phyloP scores from a whole-genome alignment of 2,797 vertebrate species.

The Chromobotia macracanthus region DNA sequence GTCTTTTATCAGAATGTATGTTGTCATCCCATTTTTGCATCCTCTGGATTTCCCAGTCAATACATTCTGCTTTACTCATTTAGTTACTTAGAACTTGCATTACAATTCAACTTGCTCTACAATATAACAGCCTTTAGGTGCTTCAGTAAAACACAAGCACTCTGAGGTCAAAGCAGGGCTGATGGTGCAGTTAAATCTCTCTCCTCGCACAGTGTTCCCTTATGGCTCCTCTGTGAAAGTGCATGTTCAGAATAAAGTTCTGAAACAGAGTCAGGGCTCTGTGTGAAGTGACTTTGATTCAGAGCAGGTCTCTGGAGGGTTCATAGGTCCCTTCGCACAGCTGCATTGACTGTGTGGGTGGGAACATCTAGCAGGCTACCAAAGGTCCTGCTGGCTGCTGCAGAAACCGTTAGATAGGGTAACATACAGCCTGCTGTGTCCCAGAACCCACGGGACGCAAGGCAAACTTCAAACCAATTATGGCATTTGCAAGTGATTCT shows the following conservation, averaged over 20 bases:
- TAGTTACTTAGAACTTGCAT: too few relatives aligned
- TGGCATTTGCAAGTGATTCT: too few relatives aligned
- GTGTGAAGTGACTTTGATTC: conserved; percentile 44
- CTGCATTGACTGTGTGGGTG: conserved; percentile 26
- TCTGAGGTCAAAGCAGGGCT: conserved; percentile 20
- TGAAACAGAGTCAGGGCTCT: conserved; percentile 36
- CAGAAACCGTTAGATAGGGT: conserved; percentile 3
- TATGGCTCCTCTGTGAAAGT: conserved; percentile 31
- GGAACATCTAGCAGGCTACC: conserved; percentile 34
- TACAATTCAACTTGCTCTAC: too few relatives aligned
- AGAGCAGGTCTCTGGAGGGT: conserved; percentile 31
- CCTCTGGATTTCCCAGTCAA: too few relatives aligned
- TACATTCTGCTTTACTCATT: too few relatives aligned
- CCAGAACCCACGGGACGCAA: conserved; percentile 19
- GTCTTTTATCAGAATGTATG: too few relatives aligned
- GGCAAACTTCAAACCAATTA: not conserved
- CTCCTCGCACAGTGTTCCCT: conserved; percentile 24
- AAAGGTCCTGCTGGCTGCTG: conserved; percentile 1
- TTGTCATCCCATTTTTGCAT: too few relatives aligned
- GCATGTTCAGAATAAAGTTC: conserved; percentile 30
- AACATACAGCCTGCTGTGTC: not conserved
- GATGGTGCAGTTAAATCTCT: conserved; percentile 28
- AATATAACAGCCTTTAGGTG: not conserved
- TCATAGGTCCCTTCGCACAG: conserved; percentile 31
- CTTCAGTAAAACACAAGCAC: not conserved